phyloP scores from a whole-genome alignment of 2,888 invertebrate species.

The Melinaea menophilus region DNA sequence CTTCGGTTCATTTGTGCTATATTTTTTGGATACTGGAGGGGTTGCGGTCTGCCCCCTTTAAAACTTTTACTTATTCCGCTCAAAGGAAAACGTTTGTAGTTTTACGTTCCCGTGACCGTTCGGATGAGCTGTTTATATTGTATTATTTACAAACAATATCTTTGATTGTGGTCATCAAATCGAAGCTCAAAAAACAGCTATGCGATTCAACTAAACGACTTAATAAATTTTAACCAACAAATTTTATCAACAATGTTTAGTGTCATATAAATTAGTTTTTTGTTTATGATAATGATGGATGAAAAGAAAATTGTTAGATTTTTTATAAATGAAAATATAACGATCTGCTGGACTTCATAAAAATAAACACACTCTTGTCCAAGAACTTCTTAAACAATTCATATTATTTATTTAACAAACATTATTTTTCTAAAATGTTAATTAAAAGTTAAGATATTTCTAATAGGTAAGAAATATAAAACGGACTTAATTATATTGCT shows the following conservation, averaged over 20 bases:
- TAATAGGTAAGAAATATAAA: constrained; percentile 29
- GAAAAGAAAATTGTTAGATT: too few relatives aligned
- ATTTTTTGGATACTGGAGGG: constrained; percentile 71
- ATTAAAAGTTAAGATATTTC: neutral
- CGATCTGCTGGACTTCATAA: too few relatives aligned
- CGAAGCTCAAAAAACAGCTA: neutral
- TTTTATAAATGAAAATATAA: too few relatives aligned
- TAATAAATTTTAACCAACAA: too few relatives aligned
- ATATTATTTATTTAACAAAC: too few relatives aligned
- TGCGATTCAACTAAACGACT: too few relatives aligned
- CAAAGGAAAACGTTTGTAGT: constrained; percentile 70
- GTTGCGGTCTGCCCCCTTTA: constrained; percentile 68
- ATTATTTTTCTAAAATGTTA: too few relatives aligned
- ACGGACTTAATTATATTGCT: constrained; percentile 72
- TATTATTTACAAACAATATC: neutral
- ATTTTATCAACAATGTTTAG: too few relatives aligned
- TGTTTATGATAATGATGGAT: too few relatives aligned
- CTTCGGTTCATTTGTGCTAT: constrained; percentile 66
- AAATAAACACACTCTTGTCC: too few relatives aligned
- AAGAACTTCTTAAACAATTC: too few relatives aligned
- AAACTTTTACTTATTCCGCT: constrained; percentile 72
- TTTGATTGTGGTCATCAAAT: neutral
- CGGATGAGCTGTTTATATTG: constrained; percentile 16
- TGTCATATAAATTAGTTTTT: too few relatives aligned
- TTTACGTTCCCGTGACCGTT: constrained; percentile 44